A percentile compares a stretch with the other conserved stretches of the same genome.
These are phyloP conservation scores for Haliclystus octoradiatus DNA, from an alignment of 30 jellyfish, hydroid and myxozoan species.

Conservation along the genomic window DNA sequence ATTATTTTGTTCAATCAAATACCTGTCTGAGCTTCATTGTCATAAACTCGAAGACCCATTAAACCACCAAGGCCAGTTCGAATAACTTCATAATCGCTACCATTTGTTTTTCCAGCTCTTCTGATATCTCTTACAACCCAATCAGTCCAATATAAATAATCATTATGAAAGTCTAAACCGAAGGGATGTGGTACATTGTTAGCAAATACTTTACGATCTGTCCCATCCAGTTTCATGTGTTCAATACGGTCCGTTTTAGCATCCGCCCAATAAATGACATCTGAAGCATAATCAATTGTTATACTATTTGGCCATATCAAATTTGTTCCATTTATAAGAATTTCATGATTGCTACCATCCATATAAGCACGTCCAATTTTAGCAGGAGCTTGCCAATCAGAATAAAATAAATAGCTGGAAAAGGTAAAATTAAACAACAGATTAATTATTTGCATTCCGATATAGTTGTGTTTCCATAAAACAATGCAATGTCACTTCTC, in stretches of 20 bases:
- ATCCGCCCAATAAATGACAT: constrained; percentile 80
- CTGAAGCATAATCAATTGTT: constrained; percentile 44
- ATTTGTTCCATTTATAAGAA: constrained; percentile 49
- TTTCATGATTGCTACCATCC: constrained; percentile 74
- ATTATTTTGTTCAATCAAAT: no score
- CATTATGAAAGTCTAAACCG: constrained; percentile 64
- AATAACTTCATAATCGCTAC: constrained; percentile 9
- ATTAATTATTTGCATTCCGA: no score
- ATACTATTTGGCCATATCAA: constrained; percentile 95
- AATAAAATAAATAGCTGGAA: constrained; percentile 63
- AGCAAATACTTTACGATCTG: constrained; percentile 33
- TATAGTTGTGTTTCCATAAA: no score
- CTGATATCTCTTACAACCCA: constrained; percentile 55
- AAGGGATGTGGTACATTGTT: constrained; percentile 61
- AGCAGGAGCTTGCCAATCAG: constrained; percentile 95
- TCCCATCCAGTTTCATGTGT: constrained; percentile 67
- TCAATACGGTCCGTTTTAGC: constrained; percentile 79
- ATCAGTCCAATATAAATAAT: constrained; percentile 73
- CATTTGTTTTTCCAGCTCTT: constrained; percentile 44
- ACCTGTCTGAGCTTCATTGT: constrained; percentile 62
- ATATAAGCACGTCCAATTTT: constrained; percentile 69
- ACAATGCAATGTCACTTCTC: no score
- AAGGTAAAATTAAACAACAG: no score
- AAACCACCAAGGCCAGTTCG: constrained; percentile 71
- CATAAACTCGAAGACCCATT: constrained; percentile 84